phyloP scores from a whole-genome alignment of 2,797 vertebrate genomes.

The Hoplostethus atlanticus region DNA sequence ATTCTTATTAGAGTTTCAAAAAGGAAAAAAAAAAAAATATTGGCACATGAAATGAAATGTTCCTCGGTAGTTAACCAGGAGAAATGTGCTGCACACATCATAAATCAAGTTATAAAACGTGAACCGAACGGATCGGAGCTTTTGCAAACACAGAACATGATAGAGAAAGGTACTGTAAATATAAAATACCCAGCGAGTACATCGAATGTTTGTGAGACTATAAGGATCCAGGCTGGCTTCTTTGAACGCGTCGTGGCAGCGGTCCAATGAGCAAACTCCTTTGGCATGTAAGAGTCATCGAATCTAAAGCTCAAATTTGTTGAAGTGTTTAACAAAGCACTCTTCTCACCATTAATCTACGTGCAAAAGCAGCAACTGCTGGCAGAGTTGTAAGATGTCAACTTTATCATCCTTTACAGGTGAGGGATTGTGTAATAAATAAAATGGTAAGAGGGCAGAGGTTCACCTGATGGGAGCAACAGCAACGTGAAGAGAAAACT shows the following conservation, averaged over 20 bases:
- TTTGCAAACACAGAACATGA: conserved; percentile 33
- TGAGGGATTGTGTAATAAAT: conserved; percentile 79
- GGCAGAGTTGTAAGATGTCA: conserved; percentile 76
- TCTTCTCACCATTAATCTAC: conserved; percentile 60
- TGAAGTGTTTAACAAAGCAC: conserved; percentile 74
- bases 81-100: conserved; percentile 31
- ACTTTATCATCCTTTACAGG: conserved; percentile 76
- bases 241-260: conserved; percentile 66
- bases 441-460: conserved; percentile 68
- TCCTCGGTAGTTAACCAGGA: conserved; percentile 41
- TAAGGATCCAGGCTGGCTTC: conserved; percentile 59
- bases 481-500: conserved; percentile 52
- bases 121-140: conserved; percentile 42
- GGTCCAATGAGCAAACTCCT: conserved; percentile 76
- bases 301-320: conserved; percentile 83
- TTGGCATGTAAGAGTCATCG: conserved; percentile 78
- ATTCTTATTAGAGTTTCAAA: conserved; percentile 48
- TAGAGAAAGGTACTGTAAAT: conserved; percentile 22
- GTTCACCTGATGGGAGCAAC: conserved; percentile 68
- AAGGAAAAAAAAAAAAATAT: conserved; percentile 21
- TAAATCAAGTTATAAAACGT: conserved; percentile 8
- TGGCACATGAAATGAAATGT: conserved; percentile 36
- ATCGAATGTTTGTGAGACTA: conserved; percentile 43
- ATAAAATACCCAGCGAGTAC: conserved; percentile 39
- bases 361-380: conserved; percentile 62